Evolutionary conservation across 1,140 invertebrate species (phyloP).

Genomic region (Pogonomyrmex barbatus): DNA sequence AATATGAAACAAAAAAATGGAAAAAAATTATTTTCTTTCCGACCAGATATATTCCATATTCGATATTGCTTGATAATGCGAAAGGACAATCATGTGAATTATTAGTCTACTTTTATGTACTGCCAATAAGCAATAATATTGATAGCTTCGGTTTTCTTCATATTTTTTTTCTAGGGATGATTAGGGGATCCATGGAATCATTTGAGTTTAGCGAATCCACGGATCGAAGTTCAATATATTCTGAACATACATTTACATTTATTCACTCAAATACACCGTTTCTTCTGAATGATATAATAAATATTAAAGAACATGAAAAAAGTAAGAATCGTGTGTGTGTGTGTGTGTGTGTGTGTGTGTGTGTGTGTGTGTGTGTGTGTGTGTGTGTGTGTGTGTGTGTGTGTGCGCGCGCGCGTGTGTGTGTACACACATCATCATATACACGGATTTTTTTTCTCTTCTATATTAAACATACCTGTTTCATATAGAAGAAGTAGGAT

Average conservation of each 20-base stretch:
- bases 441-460: too few relatives aligned
- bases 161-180: not conserved
- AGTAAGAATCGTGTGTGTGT: not conserved
- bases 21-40: not conserved
- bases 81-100: not conserved
- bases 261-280: not conserved
- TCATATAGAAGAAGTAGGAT: not conserved
- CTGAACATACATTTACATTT: not conserved
- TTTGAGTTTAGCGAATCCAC: not conserved
- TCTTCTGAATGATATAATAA: not conserved
- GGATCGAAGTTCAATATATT: not conserved
- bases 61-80: not conserved
- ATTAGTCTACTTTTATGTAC: not conserved
- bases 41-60: constrained; percentile 4
- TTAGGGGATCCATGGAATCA: not conserved
- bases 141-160: not conserved
- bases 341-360: too few relatives aligned
- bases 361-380: too few relatives aligned
- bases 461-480: not conserved
- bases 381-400: too few relatives aligned
- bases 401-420: too few relatives aligned
- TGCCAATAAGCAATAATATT: not conserved
- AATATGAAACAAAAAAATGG: not conserved
- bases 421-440: too few relatives aligned
- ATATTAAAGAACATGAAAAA: not conserved